These are phyloP conservation scores for Girardinus metallicus DNA, from an alignment of 2,797 vertebrate genomes.

Conservation along the genomic window DNA sequence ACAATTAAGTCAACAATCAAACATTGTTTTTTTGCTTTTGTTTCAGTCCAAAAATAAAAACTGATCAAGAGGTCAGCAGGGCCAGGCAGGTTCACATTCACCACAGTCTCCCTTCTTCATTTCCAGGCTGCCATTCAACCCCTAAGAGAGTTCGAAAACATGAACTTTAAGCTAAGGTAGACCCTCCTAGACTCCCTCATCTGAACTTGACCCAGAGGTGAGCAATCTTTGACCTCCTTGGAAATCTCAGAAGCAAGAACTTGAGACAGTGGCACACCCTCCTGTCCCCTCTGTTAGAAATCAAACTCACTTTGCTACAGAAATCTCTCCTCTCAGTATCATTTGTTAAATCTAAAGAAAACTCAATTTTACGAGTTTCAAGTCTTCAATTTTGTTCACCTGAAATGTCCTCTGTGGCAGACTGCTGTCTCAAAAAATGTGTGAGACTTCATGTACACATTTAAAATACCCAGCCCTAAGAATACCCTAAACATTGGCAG, in stretches of 20 bases:
- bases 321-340: not conserved
- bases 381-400: not conserved
- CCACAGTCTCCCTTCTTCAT: too few relatives aligned
- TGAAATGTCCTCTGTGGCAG: not conserved
- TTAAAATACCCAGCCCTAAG: not conserved
- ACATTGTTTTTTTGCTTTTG: not conserved
- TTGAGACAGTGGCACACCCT: not conserved
- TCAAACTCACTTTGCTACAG: not conserved
- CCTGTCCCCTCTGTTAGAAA: not conserved
- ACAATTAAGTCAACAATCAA: not conserved
- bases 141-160: too few relatives aligned
- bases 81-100: too few relatives aligned
- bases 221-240: too few relatives aligned
- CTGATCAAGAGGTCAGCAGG: too few relatives aligned
- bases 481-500: not conserved
- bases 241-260: too few relatives aligned
- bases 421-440: not conserved
- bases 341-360: not conserved
- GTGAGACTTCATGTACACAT: not conserved
- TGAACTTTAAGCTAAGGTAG: too few relatives aligned
- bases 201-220: too few relatives aligned
- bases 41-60: not conserved
- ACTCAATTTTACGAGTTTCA: not conserved
- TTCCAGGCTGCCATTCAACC: too few relatives aligned
- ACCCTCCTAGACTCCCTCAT: too few relatives aligned